Conservation (phyloP, 1,140 invertebrate genomes). For the Drosophila tropicalis region DNA sequence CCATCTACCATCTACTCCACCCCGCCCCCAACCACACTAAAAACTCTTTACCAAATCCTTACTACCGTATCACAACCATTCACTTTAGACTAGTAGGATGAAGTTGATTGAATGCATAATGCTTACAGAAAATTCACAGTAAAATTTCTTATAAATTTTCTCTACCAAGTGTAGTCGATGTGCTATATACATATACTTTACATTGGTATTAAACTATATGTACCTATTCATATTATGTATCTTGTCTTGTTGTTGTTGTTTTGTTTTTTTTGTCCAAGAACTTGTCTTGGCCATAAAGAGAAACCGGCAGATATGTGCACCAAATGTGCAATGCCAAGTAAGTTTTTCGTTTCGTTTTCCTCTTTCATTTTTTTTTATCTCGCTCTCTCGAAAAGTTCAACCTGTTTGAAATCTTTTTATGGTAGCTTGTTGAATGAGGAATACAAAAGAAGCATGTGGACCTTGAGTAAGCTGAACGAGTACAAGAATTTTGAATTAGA, state of each 20-base stretch:
- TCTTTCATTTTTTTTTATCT: not conserved
- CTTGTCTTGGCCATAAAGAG: constrained; percentile 80
- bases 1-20: constrained; percentile 27
- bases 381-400: constrained; percentile 40
- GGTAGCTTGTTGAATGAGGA: constrained; percentile 54
- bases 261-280: constrained; percentile 49
- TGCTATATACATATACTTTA: no score
- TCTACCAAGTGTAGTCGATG: not conserved
- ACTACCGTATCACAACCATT: no score
- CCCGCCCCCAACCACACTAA: not conserved
- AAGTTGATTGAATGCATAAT: constrained; percentile 48
- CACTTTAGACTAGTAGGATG: not conserved
- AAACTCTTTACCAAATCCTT: not conserved
- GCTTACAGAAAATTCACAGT: constrained; percentile 18
- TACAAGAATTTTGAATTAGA: constrained; percentile 15
- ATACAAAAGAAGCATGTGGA: constrained; percentile 30
- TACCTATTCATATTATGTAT: constrained; percentile 43
- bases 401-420: constrained; percentile 53
- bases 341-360: constrained; percentile 47
- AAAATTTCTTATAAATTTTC: constrained; percentile 10
- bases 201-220: constrained; percentile 10
- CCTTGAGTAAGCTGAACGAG: constrained; percentile 11
- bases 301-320: constrained; percentile 76
- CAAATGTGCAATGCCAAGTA: constrained; percentile 54
- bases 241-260: constrained; percentile 35